phyloP scores from a whole-genome alignment of 2,888 invertebrate species.

The Apamea monoglypha region DNA sequence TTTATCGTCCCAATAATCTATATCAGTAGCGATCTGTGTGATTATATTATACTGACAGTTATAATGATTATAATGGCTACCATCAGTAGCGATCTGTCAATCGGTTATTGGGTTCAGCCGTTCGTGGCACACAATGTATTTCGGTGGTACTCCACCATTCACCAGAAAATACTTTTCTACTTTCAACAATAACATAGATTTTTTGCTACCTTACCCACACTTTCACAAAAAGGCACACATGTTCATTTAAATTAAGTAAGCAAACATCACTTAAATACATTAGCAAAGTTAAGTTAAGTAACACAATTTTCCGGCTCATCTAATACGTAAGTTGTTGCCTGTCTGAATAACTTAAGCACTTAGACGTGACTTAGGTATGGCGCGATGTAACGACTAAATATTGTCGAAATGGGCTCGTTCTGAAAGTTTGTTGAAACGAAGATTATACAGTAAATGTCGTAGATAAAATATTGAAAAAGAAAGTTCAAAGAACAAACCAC shows the following conservation, averaged over 20 bases:
- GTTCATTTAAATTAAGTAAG: slow-evolving; percentile 48
- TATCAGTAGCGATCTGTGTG: too few relatives aligned
- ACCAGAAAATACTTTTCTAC: neutral
- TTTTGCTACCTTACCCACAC: neutral
- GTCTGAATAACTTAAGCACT: slow-evolving; percentile 54
- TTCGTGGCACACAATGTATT: too few relatives aligned
- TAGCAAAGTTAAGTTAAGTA: slow-evolving; percentile 50
- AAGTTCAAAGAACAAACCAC: neutral
- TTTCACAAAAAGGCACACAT: slow-evolving; percentile 24
- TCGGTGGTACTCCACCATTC: neutral
- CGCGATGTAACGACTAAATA: slow-evolving; percentile 16
- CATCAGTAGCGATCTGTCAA: too few relatives aligned
- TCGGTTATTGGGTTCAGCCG: too few relatives aligned
- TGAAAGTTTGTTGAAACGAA: neutral
- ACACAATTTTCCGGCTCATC: slow-evolving; percentile 62
- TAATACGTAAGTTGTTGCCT: slow-evolving; percentile 58
- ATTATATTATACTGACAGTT: too few relatives aligned
- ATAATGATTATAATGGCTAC: too few relatives aligned
- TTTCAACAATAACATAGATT: neutral
- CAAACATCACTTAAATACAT: slow-evolving; percentile 52
- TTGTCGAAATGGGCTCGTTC: slow-evolving; percentile 1
- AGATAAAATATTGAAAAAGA: neutral
- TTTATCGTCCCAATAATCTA: too few relatives aligned
- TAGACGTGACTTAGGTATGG: slow-evolving; percentile 26
- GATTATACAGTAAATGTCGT: neutral